Evolutionary conservation across 2,113 vertebrate species (phyloP), one percentile per base, ranked within the genome.

Genomic region (Oncorhynchus keta): DNA sequence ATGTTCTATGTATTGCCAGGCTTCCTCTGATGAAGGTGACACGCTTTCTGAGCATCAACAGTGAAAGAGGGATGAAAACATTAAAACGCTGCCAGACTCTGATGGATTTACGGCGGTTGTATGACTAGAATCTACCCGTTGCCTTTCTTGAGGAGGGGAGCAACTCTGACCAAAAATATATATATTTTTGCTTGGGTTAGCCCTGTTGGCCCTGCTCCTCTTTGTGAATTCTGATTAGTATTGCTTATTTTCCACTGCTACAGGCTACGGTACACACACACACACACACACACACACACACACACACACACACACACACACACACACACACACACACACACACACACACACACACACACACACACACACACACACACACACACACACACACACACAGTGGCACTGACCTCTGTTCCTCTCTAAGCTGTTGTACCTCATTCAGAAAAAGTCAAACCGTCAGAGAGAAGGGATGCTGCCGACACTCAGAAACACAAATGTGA

Each of bases 211-310:
- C 68, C 45, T 26, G 1, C 77, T 85, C 77, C 76, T 32, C 68
- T 76, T 75, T 69, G 78, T 80, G 72, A 86, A 88, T 89, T 79
- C 78, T 30, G 68, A 85, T 88, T 70, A 86, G 84, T 69, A 69
- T 18, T 55, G 51, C 55, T 72, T 74, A 12, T 75, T 81, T 75
- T 79, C 35, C 59, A n/a, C 81, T 59, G 59, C 70, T 6, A 49
- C 24, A 20, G 11, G 59, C 68, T 6, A 49, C 18, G n/a, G 5
- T 30, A 24, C 51, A 20, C 64, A 28, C 65, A 62, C 59, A 62
- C 77, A 20, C 48, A 65, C 79, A 69, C 80, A 86, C 79, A 84
- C 24, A 26, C 24, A 26, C 24, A 26, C 24, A 26, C 24, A 26
- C 24, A 26, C 24, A 26, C 24, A 26, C 26, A 26, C 26, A 26